Conservation (phyloP, 2,797 vertebrate species). For the Lycodopsis pacificus region DNA sequence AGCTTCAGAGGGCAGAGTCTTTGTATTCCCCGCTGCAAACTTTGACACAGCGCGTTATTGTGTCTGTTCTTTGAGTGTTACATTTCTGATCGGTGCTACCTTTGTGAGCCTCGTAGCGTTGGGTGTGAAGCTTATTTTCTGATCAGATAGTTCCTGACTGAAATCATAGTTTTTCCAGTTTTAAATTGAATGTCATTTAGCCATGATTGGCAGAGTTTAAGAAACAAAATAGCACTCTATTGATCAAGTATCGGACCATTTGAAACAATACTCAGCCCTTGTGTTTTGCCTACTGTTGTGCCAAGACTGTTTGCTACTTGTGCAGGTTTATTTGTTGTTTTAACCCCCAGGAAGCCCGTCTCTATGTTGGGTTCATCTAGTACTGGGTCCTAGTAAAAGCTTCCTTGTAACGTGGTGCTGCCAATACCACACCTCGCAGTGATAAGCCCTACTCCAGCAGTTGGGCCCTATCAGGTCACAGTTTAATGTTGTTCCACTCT, state of each 20-base stretch:
- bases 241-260: neutral
- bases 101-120: neutral
- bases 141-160: no score
- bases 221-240: neutral
- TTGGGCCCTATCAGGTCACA: neutral
- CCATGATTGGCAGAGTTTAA: neutral
- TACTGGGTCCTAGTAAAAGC: neutral
- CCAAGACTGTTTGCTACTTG: neutral
- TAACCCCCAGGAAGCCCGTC: neutral
- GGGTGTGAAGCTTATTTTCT: neutral
- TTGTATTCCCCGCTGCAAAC: neutral
- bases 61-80: slow-evolving; percentile 2
- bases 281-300: neutral
- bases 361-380: neutral
- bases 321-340: neutral
- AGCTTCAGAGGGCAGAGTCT: neutral
- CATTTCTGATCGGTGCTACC: neutral
- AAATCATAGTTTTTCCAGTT: neutral
- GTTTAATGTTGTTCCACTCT: neutral
- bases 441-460: neutral
- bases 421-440: neutral
- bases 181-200: neutral
- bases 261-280: neutral
- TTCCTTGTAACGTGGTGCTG: neutral
- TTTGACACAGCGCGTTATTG: neutral